Percentiles rank a stretch among this genome's conserved stretches.
Conservation (phyloP, 2,888 invertebrate species). For the Fragum whitleyi region DNA sequence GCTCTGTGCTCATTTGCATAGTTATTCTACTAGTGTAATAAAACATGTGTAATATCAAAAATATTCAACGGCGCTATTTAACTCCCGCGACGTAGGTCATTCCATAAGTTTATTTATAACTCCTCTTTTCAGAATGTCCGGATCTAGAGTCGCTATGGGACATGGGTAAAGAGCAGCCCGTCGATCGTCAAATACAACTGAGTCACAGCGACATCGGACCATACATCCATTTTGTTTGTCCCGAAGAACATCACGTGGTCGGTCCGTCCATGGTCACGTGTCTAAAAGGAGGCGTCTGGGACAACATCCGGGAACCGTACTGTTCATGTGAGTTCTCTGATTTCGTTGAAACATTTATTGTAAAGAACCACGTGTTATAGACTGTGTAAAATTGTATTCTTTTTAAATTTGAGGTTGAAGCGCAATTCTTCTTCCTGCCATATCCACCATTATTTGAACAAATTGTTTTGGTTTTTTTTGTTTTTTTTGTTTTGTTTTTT, state of each 20-base stretch:
- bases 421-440: too few relatives aligned
- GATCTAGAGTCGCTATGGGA: slow-evolving; percentile 51
- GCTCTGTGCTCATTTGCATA: too few relatives aligned
- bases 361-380: too few relatives aligned
- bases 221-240: slow-evolving; percentile 60
- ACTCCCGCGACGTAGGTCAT: too few relatives aligned
- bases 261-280: slow-evolving; percentile 66
- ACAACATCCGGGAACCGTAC: slow-evolving; percentile 57
- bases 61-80: too few relatives aligned
- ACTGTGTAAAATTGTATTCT: background rate
- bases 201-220: slow-evolving; percentile 62
- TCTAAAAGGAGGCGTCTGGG: slow-evolving; percentile 58
- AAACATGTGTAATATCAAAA: too few relatives aligned
- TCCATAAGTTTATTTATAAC: too few relatives aligned
- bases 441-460: too few relatives aligned
- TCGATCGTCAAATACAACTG: slow-evolving; percentile 33
- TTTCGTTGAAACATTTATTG: background rate
- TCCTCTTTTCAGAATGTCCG: slow-evolving; percentile 46
- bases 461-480: too few relatives aligned
- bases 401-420: too few relatives aligned
- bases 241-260: slow-evolving; percentile 58
- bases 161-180: background rate
- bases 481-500: too few relatives aligned
- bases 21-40: too few relatives aligned
- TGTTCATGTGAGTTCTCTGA: slow-evolving; percentile 67